Evolutionary conservation across 2,113 vertebrate genomes (phyloP).

Genomic region (Eleginops maclovinus): DNA sequence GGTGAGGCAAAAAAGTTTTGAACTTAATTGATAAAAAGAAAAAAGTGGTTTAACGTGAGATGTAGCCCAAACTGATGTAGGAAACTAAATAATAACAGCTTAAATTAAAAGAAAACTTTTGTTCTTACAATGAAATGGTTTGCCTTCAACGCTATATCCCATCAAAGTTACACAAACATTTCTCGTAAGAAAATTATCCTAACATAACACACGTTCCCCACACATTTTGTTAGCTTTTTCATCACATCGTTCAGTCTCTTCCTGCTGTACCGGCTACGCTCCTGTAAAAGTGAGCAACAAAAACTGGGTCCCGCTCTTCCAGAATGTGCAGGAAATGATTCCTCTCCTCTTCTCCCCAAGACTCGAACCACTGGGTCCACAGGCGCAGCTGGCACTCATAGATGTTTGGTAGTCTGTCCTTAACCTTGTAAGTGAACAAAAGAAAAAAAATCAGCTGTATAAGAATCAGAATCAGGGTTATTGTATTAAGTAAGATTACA

Average conservation of each 20-base stretch:
- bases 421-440: slow-evolving; percentile 70
- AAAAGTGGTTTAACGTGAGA: neutral
- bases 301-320: slow-evolving; percentile 85
- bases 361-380: slow-evolving; percentile 93
- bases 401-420: slow-evolving; percentile 87
- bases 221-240: neutral
- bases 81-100: slow-evolving; percentile 25
- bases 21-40: neutral
- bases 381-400: slow-evolving; percentile 92
- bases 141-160: slow-evolving; percentile 6
- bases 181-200: slow-evolving; percentile 6
- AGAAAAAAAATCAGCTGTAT: neutral
- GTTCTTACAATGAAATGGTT: slow-evolving; percentile 10
- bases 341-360: slow-evolving; percentile 90
- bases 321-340: slow-evolving; percentile 88
- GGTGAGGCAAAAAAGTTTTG: neutral
- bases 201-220: neutral
- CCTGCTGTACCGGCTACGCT: slow-evolving; percentile 87
- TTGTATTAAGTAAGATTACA: too few species aligned
- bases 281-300: slow-evolving; percentile 87
- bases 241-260: slow-evolving; percentile 72
- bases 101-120: neutral
- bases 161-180: slow-evolving; percentile 8
- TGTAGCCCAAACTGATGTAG: neutral
- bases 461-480: too few species aligned